A percentile compares a stretch with the other conserved stretches of the same genome.
Conservation (phyloP, 2,113 vertebrate species). For the Hippoglossus stenolepis region DNA sequence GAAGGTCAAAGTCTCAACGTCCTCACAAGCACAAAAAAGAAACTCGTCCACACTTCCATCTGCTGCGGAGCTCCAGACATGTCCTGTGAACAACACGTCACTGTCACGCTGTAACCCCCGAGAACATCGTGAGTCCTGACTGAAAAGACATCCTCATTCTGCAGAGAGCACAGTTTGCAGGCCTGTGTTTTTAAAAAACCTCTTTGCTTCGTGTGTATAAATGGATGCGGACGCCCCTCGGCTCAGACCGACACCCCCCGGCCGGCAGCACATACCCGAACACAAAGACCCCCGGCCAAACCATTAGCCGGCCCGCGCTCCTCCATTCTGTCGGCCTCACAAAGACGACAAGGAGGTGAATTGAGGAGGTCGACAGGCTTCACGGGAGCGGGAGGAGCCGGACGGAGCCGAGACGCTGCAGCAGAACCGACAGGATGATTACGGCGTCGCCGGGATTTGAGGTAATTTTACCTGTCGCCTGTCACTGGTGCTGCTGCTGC, state of each 20-base stretch:
- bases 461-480: constrained; percentile 55
- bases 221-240: neutral
- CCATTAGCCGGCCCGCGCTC: constrained; percentile 33
- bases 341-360: too few relatives aligned
- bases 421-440: constrained; percentile 49
- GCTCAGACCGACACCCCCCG: neutral
- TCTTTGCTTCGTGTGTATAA: constrained; percentile 26
- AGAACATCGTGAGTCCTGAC: neutral
- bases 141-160: neutral
- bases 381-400: neutral
- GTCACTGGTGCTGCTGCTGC: neutral
- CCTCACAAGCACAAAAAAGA: neutral
- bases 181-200: neutral
- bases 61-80: neutral
- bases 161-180: neutral
- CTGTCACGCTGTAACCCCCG: neutral
- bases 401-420: neutral
- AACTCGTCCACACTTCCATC: neutral
- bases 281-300: constrained; percentile 51
- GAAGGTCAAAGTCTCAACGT: neutral
- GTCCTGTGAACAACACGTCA: neutral
- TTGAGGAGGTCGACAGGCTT: neutral
- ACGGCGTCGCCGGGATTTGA: neutral
- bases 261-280: constrained; percentile 63
- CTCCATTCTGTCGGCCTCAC: constrained; percentile 25